Conservation (phyloP, 2,797 vertebrate species). For the Acestrorhynchus altus region DNA sequence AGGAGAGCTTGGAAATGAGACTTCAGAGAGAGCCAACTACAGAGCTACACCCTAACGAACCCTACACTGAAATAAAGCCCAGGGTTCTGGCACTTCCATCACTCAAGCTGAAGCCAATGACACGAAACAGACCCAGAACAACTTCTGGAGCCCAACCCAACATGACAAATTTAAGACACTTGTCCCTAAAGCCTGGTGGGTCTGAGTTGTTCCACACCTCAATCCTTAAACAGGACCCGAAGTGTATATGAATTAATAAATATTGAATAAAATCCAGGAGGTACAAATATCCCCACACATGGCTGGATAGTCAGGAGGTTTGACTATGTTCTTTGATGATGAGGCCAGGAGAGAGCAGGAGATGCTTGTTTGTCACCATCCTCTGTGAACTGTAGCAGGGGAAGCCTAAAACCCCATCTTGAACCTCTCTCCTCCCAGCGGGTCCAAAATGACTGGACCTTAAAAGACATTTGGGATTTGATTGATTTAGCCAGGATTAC, state of each 20-base stretch:
- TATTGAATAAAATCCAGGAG: conserved; percentile 47
- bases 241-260: background rate
- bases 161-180: conserved; percentile 33
- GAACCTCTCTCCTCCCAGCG: background rate
- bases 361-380: conserved; percentile 48
- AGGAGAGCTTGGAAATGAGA: conserved; percentile 4
- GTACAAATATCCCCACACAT: conserved; percentile 49
- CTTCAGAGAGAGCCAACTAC: background rate
- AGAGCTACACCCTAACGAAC: background rate
- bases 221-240: conserved; percentile 7
- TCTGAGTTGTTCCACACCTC: conserved; percentile 30
- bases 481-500: too few relatives aligned
- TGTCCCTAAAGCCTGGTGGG: background rate
- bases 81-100: conserved; percentile 9
- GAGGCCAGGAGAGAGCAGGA: conserved; percentile 57
- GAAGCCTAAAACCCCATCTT: background rate
- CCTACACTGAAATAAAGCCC: conserved; percentile 13
- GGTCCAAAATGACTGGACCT: too few relatives aligned
- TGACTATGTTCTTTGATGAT: conserved; percentile 65
- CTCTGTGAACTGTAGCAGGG: conserved; percentile 23
- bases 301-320: conserved; percentile 63
- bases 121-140: background rate
- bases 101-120: background rate
- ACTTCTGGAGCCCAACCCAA: conserved; percentile 8
- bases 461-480: too few relatives aligned